Conservation (phyloP, 2,797 vertebrate genomes). For the Microcaecilia unicolor region DNA sequence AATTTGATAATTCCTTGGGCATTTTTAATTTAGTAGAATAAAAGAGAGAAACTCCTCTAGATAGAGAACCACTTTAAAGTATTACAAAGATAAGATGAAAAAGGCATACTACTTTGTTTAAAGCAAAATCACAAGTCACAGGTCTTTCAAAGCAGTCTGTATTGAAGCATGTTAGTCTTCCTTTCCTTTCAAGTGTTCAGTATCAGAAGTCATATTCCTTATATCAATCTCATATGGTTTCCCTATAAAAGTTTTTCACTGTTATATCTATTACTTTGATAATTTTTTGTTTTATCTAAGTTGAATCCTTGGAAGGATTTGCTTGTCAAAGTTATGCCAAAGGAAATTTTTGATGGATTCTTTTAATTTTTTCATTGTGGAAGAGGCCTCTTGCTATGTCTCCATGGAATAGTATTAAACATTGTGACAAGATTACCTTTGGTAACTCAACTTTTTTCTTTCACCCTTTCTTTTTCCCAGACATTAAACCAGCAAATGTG, state of each 20-base stretch:
- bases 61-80: too few species aligned
- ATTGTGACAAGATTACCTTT: constrained; percentile 17
- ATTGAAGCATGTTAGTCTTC: neutral
- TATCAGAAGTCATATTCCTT: constrained; percentile 1
- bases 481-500: constrained; percentile 79
- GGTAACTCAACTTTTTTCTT: neutral
- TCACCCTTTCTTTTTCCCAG: constrained; percentile 33
- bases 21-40: too few species aligned
- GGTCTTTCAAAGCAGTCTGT: neutral
- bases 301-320: constrained; percentile 9
- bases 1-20: too few species aligned
- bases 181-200: constrained; percentile 9
- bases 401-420: constrained; percentile 15
- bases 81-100: neutral
- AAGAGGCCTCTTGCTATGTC: constrained; percentile 5
- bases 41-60: too few species aligned
- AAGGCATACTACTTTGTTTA: neutral
- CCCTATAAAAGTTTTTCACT: too few species aligned
- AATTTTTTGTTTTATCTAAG: constrained; percentile 1
- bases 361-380: constrained; percentile 2
- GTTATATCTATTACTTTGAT: constrained; percentile 12
- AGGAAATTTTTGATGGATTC: neutral
- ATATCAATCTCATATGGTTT: neutral
- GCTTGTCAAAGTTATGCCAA: constrained; percentile 7
- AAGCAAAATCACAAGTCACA: neutral